These are phyloP conservation scores for Sarcophaga carnaria DNA, from an alignment of 2,888 invertebrate genomes.

Conservation along the genomic window DNA sequence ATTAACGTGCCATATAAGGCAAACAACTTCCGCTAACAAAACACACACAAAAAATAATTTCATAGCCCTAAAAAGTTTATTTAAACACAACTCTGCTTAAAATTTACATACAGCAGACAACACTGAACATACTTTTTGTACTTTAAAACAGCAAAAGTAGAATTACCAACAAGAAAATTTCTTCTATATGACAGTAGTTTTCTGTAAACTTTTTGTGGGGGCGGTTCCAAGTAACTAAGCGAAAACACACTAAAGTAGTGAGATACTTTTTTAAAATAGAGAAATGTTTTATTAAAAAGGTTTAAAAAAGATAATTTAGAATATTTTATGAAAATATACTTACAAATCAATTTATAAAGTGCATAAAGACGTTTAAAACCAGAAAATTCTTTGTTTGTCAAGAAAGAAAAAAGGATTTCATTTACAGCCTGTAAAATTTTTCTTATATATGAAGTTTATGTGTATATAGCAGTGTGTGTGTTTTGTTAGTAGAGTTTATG, in stretches of 20 bases:
- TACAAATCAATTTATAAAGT: slow-evolving; percentile 2
- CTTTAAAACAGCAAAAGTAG: slow-evolving; percentile 5
- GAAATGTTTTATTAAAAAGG: slow-evolving; percentile 20
- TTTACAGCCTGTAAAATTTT: neutral
- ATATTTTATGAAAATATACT: neutral
- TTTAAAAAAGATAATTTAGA: neutral
- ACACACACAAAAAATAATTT: neutral
- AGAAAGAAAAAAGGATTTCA: neutral
- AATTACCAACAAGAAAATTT: slow-evolving; percentile 56
- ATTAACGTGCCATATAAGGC: slow-evolving; percentile 40
- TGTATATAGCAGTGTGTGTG: slow-evolving; percentile 22
- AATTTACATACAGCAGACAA: neutral
- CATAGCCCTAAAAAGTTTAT: neutral
- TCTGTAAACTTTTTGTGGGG: slow-evolving; percentile 71
- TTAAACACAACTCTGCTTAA: slow-evolving; percentile 45
- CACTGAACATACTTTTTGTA: slow-evolving; percentile 55
- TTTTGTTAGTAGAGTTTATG: slow-evolving; percentile 10
- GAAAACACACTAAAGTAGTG: neutral
- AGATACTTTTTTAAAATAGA: no score
- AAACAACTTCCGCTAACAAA: slow-evolving; percentile 50
- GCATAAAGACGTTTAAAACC: neutral
- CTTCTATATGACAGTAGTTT: slow-evolving; percentile 62
- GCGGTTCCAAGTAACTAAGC: slow-evolving; percentile 64
- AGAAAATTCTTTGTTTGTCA: slow-evolving; percentile 5
- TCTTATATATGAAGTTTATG: neutral